phyloP scores from a whole-genome alignment of 2,888 invertebrate species.

The Liopterus haemorrhoidalis region DNA sequence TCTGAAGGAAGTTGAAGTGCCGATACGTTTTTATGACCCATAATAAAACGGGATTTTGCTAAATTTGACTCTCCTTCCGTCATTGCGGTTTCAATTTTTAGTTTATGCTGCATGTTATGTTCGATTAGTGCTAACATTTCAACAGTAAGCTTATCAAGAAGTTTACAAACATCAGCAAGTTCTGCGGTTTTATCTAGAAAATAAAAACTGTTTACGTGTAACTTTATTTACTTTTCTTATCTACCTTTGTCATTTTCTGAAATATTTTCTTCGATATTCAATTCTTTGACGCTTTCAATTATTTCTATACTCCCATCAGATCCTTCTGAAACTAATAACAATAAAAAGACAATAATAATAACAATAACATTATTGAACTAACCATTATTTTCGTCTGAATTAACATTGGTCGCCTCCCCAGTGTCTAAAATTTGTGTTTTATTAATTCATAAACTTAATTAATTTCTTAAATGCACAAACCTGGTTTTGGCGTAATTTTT shows the following conservation, averaged over 20 bases:
- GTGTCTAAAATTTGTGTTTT: conserved; percentile 9
- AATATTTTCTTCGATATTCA: conserved; percentile 9
- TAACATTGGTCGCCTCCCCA: conserved; percentile 14
- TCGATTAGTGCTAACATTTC: conserved; percentile 67
- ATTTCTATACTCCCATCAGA: conserved; percentile 15
- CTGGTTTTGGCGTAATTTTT: conserved; percentile 14
- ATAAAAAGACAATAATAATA: conserved; percentile 1
- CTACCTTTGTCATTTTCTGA: conserved; percentile 9
- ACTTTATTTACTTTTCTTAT: conserved; percentile 7
- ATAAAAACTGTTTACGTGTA: conserved; percentile 9
- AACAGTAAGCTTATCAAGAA: conserved; percentile 64
- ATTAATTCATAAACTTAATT: neutral
- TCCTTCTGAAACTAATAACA: neutral
- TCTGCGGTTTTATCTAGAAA: conserved; percentile 27
- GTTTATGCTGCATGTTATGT: conserved; percentile 60
- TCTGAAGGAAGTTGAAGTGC: conserved; percentile 65
- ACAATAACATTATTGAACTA: too few relatives aligned
- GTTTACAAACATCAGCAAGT: conserved; percentile 49
- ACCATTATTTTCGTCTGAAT: conserved; percentile 6
- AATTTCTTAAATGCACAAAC: neutral
- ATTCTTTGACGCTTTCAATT: too few relatives aligned
- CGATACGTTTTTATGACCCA: conserved; percentile 69
- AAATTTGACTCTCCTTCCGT: conserved; percentile 66
- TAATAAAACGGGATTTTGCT: conserved; percentile 72
- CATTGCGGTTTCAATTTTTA: conserved; percentile 63